A percentile compares a stretch with the other conserved stretches of the same genome.
phyloP scores from a whole-genome alignment of 2,797 vertebrate species.

The Danio aesculapii region DNA sequence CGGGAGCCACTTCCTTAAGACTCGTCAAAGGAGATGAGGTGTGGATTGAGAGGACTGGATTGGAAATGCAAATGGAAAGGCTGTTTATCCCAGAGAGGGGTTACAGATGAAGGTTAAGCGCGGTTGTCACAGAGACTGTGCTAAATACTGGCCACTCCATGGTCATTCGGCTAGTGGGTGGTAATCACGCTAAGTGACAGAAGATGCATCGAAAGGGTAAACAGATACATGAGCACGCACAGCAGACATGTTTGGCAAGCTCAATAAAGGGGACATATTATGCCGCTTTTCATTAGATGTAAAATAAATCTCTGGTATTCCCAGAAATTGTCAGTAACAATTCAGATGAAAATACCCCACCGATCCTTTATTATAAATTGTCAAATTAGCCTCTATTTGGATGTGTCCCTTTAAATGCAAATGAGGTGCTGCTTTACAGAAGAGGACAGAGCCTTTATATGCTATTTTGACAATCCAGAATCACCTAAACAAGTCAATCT shows the following conservation, averaged over 20 bases:
- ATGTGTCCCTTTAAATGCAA: too few relatives aligned
- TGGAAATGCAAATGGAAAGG: constrained; percentile 57
- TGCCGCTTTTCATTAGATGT: too few relatives aligned
- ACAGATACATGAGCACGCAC: constrained; percentile 2
- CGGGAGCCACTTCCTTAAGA: constrained; percentile 50
- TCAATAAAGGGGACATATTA: not conserved
- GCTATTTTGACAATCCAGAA: too few relatives aligned
- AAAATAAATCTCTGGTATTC: not conserved
- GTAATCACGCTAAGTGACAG: constrained; percentile 56
- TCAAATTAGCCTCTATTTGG: too few relatives aligned
- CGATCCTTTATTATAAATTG: too few relatives aligned
- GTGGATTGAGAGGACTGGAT: constrained; percentile 38
- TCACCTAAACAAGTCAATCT: too few relatives aligned
- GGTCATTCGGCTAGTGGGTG: constrained; percentile 43
- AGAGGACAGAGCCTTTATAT: too few relatives aligned
- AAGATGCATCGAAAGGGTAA: constrained; percentile 49
- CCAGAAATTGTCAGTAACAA: too few relatives aligned
- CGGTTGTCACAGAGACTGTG: constrained; percentile 55
- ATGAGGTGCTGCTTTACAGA: too few relatives aligned
- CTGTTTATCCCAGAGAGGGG: constrained; percentile 57
- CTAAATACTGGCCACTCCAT: constrained; percentile 52
- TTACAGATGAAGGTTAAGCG: constrained; percentile 62
- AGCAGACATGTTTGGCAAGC: constrained; percentile 21
- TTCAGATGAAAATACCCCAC: too few relatives aligned
- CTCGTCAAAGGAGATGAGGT: constrained; percentile 44